Conservation (phyloP, 2,888 invertebrate species). For the Apantesis nais region DNA sequence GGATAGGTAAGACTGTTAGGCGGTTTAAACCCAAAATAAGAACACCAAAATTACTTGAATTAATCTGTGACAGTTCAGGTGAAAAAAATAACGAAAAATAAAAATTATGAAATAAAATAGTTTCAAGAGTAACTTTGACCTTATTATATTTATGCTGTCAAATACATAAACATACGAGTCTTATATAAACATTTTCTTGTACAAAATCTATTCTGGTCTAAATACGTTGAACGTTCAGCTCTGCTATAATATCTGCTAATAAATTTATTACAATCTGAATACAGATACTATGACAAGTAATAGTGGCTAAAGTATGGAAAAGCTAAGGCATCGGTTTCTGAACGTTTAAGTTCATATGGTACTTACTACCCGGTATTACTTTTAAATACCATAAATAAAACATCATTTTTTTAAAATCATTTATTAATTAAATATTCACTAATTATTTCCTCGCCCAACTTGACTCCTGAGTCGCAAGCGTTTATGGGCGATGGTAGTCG, state of each 20-base stretch:
- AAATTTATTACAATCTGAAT: not conserved
- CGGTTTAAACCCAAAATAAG: not conserved
- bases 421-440: too few species aligned
- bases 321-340: not conserved
- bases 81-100: too few species aligned
- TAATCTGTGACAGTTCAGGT: not conserved
- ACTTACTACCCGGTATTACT: not conserved
- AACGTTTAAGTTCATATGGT: too few species aligned
- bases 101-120: too few species aligned
- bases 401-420: too few species aligned
- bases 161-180: not conserved
- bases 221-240: not conserved
- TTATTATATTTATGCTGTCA: not conserved
- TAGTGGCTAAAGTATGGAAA: not conserved
- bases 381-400: not conserved
- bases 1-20: not conserved
- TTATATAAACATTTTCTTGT: not conserved
- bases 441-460: too few species aligned
- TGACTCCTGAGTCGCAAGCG: too few species aligned
- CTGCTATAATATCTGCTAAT: too few species aligned
- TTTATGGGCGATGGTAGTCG: too few species aligned
- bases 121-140: not conserved
- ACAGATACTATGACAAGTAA: not conserved
- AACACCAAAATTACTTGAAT: not conserved
- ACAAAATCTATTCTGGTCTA: not conserved